Evolutionary conservation across 1,140 invertebrate species (phyloP).

Genomic region (Alviniconcha marisindica): DNA sequence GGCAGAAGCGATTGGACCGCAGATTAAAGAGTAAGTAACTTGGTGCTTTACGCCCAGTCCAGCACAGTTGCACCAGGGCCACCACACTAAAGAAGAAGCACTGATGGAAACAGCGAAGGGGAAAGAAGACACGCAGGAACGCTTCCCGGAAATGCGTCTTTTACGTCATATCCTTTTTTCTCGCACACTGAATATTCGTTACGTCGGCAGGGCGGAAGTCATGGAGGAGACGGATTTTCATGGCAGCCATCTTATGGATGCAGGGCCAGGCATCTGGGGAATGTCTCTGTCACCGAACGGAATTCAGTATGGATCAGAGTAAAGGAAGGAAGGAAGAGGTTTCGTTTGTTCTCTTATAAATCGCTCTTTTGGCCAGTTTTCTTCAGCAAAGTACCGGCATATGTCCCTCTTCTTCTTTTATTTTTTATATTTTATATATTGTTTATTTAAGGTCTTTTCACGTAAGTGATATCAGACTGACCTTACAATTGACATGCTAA

Average conservation of each 20-base stretch:
- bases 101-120: neutral
- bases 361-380: too few species aligned
- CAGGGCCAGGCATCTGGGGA: neutral
- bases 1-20: too few species aligned
- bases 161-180: constrained; percentile 16
- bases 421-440: too few species aligned
- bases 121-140: neutral
- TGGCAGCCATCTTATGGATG: constrained; percentile 11
- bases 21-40: too few species aligned
- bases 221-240: constrained; percentile 6
- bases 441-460: too few species aligned
- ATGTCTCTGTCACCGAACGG: constrained; percentile 4
- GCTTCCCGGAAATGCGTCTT: neutral
- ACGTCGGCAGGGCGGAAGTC: constrained; percentile 10
- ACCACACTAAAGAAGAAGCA: neutral
- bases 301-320: neutral
- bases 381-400: too few species aligned
- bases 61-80: too few species aligned
- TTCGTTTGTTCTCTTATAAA: too few species aligned
- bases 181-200: constrained; percentile 7
- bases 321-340: neutral
- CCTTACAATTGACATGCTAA: too few species aligned
- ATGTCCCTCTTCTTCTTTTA: too few species aligned
- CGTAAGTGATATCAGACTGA: too few species aligned
- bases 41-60: too few species aligned